Conservation (phyloP, 2,888 invertebrate species). For the Apodemia hepburni region DNA sequence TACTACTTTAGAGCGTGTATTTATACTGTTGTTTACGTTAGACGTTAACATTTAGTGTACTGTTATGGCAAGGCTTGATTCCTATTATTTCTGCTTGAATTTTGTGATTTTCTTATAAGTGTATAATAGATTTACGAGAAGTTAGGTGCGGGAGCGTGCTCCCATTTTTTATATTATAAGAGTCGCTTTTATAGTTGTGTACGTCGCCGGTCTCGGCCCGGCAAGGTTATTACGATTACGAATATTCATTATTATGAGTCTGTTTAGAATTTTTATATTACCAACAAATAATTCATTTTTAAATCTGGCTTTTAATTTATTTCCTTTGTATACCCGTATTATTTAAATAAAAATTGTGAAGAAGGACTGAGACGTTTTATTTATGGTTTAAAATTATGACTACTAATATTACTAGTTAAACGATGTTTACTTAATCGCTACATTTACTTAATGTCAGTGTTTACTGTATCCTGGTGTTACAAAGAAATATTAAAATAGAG, state of each 20-base stretch:
- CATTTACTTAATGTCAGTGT: constrained; percentile 63
- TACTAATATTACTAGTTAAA: constrained; percentile 47
- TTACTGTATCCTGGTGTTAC: constrained; percentile 75
- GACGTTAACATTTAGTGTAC: constrained; percentile 26
- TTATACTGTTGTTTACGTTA: constrained; percentile 15
- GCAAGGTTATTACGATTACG: constrained; percentile 18
- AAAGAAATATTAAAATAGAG: constrained; percentile 73
- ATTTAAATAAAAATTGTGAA: constrained; percentile 71
- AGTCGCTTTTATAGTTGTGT: constrained; percentile 70
- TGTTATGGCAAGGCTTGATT: constrained; percentile 39
- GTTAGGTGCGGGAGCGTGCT: constrained; percentile 72
- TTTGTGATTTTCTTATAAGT: constrained; percentile 78
- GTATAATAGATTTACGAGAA: constrained; percentile 70
- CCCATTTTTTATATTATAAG: constrained; percentile 73
- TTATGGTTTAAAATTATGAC: constrained; percentile 61
- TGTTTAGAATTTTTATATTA: constrained; percentile 79
- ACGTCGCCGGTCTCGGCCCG: constrained; percentile 37
- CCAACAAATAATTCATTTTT: constrained; percentile 74
- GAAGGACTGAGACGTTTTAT: constrained; percentile 73
- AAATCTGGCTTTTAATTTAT: constrained; percentile 78
- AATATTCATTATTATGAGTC: constrained; percentile 61
- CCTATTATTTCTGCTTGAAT: constrained; percentile 78
- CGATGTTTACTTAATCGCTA: constrained; percentile 63
- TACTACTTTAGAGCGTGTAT: not conserved
- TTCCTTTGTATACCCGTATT: constrained; percentile 79